Conservation (phyloP, 2,797 vertebrate genomes). For the Pygocentrus nattereri region DNA sequence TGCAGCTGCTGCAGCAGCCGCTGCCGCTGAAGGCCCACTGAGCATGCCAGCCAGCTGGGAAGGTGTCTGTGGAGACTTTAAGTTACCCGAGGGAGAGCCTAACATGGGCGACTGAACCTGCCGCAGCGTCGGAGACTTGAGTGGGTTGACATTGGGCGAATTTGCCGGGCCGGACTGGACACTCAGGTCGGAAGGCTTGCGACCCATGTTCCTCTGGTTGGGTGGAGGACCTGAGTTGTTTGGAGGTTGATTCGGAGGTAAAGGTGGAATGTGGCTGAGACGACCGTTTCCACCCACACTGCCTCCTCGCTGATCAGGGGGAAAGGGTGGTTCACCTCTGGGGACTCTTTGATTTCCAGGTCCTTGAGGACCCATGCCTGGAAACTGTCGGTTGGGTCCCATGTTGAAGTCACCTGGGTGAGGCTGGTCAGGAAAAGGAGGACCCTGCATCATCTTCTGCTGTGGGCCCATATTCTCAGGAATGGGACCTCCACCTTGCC, state of each 20-base stretch:
- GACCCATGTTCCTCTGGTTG: conserved; percentile 84
- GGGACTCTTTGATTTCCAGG: conserved; percentile 86
- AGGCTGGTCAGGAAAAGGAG: conserved; percentile 89
- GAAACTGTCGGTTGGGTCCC: conserved; percentile 90
- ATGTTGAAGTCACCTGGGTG: conserved; percentile 92
- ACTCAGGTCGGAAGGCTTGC: conserved; percentile 95
- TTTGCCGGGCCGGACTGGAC: conserved; percentile 91
- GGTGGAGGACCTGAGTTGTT: conserved; percentile 84
- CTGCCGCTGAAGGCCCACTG: conserved; percentile 89
- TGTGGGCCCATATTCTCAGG: conserved; percentile 82
- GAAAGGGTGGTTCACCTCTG: conserved; percentile 87
- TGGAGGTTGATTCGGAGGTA: conserved; percentile 85
- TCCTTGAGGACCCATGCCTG: conserved; percentile 81
- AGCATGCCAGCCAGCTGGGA: conserved; percentile 98
- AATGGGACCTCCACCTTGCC: conserved; percentile 82
- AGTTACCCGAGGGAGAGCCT: conserved; percentile 96
- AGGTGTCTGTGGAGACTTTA: conserved; percentile 98
- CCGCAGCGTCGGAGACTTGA: conserved; percentile 96
- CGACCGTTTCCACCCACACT: conserved; percentile 87
- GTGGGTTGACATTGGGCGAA: conserved; percentile 94
- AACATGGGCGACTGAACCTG: conserved; percentile 99
- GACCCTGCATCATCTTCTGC: conserved; percentile 92
- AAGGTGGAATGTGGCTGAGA: conserved; percentile 94
- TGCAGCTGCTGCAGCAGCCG: conserved; percentile 87
- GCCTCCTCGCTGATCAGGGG: conserved; percentile 93